phyloP scores from a whole-genome alignment of 2,797 vertebrate genomes.

The Falco berigora region DNA sequence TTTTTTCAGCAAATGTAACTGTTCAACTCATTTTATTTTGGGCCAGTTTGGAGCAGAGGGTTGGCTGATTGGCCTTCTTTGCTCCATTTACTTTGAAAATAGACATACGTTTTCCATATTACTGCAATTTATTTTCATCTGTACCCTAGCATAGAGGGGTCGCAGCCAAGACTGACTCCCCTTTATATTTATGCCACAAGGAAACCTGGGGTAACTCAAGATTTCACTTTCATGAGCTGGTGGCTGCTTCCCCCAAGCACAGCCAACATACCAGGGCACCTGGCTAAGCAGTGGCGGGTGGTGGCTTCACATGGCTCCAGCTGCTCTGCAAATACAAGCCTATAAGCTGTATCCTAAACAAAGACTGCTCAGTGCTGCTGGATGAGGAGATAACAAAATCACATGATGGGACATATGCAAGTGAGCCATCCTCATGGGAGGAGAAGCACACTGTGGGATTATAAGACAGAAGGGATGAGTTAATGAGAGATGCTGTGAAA shows the following conservation, averaged over 20 bases:
- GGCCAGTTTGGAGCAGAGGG: background rate
- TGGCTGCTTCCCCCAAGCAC: background rate
- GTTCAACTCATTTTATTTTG: background rate
- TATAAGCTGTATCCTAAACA: background rate
- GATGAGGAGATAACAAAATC: background rate
- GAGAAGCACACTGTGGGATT: background rate
- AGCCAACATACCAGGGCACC: rapidly evolving
- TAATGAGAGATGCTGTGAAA: background rate
- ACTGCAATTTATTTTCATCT: background rate
- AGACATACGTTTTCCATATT: background rate
- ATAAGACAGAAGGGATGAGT: background rate
- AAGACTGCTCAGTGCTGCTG: background rate
- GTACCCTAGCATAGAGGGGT: background rate
- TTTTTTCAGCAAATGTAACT: background rate
- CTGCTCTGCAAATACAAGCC: background rate
- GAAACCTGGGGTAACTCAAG: background rate
- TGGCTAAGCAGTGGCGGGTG: rapidly evolving
- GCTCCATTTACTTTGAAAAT: background rate
- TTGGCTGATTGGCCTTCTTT: background rate
- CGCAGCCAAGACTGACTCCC: background rate
- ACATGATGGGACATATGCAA: background rate
- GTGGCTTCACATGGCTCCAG: background rate
- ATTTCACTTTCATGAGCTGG: background rate
- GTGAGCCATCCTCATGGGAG: background rate
- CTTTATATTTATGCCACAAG: background rate